Evolutionary conservation across 2,113 vertebrate genomes (phyloP), one percentile per base, ranked within the genome.

Genomic region (Amphiprion percula): DNA sequence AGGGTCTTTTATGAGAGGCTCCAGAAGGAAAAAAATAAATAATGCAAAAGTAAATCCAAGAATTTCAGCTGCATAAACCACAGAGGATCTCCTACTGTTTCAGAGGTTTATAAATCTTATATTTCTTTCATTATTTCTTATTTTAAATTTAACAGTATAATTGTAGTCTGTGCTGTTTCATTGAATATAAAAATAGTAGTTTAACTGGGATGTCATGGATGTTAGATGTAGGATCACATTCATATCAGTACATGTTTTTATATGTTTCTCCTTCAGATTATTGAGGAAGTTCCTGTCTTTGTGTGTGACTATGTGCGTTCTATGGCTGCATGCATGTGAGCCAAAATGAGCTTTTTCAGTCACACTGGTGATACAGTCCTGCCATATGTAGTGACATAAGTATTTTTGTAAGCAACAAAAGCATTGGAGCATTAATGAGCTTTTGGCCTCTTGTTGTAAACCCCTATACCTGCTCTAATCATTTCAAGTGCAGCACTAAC

Each of bases 401-500:
- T 59, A 1, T 44, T 44, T 50, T 63, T 37, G 5, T 5, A 16
- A 72, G 76, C 26, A 62, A 39, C 21, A n/a, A 65, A 68, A 60
- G 19, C 63, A 69, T 3, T 10, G 2, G 11, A 59, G 10, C 9
- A 19, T 26, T 33, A 50, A 50, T 50, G 47, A 54, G 24, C 67
- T 60, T 73, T 44, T 24, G 52, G 55, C 23, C 55, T 74, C 19
- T 72, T 12, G 59, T 67, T 50, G 49, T 82, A 30, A 44, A 77
- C 4, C 75, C 59, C 70, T 24, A 49, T 68, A 68, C 68, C 55
- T 70, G 61, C 28, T 79, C 46, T 65, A 52, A 68, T 80, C 47
- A 80, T 74, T 71, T 63, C 56, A 74, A 77, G 69, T 75, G 77
- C 75, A 74, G 59, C 24, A 47, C 74, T 41, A 72, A 87, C 63